Evolutionary conservation across 2,113 vertebrate species (phyloP).

Genomic region (Pygoscelis antarcticus): DNA sequence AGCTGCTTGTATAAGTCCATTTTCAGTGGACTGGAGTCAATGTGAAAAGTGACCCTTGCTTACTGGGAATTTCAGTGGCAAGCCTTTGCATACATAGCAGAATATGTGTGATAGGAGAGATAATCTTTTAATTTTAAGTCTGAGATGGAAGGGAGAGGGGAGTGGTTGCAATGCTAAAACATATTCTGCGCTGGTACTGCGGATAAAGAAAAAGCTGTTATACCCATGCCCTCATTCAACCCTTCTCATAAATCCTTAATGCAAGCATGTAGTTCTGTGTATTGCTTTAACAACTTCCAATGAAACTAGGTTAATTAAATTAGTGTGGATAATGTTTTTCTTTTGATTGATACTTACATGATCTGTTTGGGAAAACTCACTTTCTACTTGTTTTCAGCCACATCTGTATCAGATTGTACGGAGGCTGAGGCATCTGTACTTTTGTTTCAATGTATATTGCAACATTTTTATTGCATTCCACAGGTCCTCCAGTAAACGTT

Average conservation of each 20-base stretch:
- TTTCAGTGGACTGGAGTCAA: not conserved
- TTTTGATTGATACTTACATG: not conserved
- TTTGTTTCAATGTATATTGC: conserved; percentile 80
- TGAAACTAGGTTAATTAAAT: not conserved
- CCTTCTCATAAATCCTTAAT: not conserved
- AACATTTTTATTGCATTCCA: conserved; percentile 90
- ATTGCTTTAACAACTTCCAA: not conserved
- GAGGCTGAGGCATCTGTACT: conserved; percentile 72
- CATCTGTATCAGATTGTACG: conserved; percentile 68
- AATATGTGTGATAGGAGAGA: not conserved
- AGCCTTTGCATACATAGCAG: not conserved
- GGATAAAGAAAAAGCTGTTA: not conserved
- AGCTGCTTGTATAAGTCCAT: not conserved
- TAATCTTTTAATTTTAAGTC: not conserved
- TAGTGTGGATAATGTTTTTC: not conserved
- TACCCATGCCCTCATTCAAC: not conserved
- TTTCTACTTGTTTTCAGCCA: conserved; percentile 67
- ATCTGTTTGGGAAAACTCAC: conserved; percentile 57
- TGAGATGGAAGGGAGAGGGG: not conserved
- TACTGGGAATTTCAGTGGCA: not conserved
- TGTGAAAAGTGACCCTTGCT: not conserved
- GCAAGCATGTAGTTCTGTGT: not conserved
- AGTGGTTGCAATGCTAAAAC: not conserved
- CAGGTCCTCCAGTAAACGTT: conserved; percentile 98
- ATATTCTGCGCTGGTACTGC: rapidly evolving